Evolutionary conservation across 2,797 vertebrate genomes (phyloP), one percentile per base, ranked within the genome.

Genomic region (Microcaecilia unicolor): DNA sequence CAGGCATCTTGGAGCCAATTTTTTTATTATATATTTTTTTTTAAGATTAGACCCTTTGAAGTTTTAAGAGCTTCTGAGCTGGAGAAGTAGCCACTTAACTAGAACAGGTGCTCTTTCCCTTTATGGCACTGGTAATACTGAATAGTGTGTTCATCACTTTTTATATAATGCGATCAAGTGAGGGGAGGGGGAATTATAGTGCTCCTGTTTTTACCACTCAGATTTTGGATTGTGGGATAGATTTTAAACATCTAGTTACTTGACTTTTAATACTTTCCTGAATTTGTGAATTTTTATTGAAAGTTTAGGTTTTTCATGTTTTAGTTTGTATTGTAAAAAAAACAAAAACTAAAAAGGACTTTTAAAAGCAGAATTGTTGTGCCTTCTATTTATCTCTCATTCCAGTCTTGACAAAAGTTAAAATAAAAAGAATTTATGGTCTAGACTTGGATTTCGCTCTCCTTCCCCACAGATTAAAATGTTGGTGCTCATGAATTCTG

Each of bases 301-400:
- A 61, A 59, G 20, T 20, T 20, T 20, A 20, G n/a, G n/a, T n/a
- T n/a, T 70, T 76, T 78, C 64, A 74, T 79, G 72, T 81, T 48
- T 84, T 83, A 78, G 72, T 80, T 85, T 81, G 74, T 85, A 79
- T 84, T 82, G 85, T 79, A 81, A 74, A 73, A 76, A 83, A 80
- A n/a, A n/a, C n/a, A n/a, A n/a, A n/a, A n/a, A 40, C 22, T 47
- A n/a, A n/a, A n/a, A n/a, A n/a, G n/a, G n/a, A n/a, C n/a, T 40
- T n/a, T 20, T 28, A 38, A 43, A 67, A 83, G 68, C 70, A 76
- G 81, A 84, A 80, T 82, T 80, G 70, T 81, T 81, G 82, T 88
- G 84, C 84, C 85, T 87, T 87, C 81, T 87, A 78, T 86, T 85
- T 86, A 81, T 85, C 80, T 78, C 65, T 72, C 76, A 77, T 76